Percentiles rank a stretch among this genome's conserved stretches.
These are phyloP conservation scores for Pandemis cinnamomeana DNA, from an alignment of 2,888 invertebrate species.

Conservation along the genomic window DNA sequence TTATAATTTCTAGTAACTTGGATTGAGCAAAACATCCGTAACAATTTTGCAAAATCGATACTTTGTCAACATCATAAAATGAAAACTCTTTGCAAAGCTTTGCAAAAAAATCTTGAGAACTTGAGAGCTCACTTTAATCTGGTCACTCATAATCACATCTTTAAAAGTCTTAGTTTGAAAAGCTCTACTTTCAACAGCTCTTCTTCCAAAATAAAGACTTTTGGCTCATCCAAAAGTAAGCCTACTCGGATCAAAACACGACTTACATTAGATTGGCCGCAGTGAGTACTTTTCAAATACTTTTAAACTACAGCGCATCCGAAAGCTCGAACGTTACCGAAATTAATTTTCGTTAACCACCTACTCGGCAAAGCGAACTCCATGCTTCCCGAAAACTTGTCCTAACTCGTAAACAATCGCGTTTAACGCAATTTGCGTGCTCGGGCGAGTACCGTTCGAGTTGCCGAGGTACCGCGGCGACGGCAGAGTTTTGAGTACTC, in stretches of 20 bases:
- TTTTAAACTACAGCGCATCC: slow-evolving; percentile 16
- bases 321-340: slow-evolving; percentile 32
- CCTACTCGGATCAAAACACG: background rate
- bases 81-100: no score
- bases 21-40: no score
- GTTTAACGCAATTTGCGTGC: slow-evolving; percentile 54
- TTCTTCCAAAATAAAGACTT: background rate
- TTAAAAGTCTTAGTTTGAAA: no score
- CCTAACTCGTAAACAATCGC: slow-evolving; percentile 64
- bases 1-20: no score
- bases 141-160: no score
- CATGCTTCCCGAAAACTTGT: slow-evolving; percentile 49
- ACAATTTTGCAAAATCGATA: no score
- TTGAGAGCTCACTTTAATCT: no score
- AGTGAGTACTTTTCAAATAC: slow-evolving; percentile 17
- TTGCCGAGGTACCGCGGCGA: slow-evolving; percentile 32
- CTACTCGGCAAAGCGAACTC: slow-evolving; percentile 39
- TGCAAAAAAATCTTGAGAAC: no score
- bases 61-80: no score
- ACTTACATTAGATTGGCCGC: background rate
- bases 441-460: slow-evolving; percentile 40
- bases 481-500: slow-evolving; percentile 38
- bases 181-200: background rate
- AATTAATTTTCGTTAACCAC: slow-evolving; percentile 42
- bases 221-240: background rate